phyloP scores from a whole-genome alignment of 2,113 vertebrate genomes.

The Eurypyga helias region DNA sequence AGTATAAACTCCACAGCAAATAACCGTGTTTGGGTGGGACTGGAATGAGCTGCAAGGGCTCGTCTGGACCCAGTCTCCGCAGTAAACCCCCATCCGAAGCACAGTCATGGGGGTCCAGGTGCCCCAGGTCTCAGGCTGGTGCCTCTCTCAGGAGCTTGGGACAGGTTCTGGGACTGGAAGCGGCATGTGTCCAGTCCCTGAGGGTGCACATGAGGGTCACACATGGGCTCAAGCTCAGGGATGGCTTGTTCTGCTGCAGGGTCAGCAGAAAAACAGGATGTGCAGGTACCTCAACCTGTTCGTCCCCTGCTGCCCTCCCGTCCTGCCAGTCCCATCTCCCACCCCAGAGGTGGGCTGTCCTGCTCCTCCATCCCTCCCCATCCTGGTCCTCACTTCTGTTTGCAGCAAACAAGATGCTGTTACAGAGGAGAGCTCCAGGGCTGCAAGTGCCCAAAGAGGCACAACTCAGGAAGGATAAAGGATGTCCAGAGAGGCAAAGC shows the following conservation, averaged over 20 bases:
- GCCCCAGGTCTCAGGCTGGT: not conserved
- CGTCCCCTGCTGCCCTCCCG: not conserved
- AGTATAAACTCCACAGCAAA: not conserved
- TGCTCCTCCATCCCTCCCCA: not conserved
- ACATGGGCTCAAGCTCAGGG: not conserved
- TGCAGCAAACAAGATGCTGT: not conserved
- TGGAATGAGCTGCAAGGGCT: not conserved
- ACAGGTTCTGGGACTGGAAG: accelerated
- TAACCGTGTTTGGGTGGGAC: not conserved
- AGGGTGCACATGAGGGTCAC: accelerated
- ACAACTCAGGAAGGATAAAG: not conserved
- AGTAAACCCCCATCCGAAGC: not conserved
- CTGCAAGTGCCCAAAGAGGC: accelerated
- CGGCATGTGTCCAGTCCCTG: not conserved
- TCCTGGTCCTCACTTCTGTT: not conserved
- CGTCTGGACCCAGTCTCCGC: not conserved
- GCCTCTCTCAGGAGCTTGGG: not conserved
- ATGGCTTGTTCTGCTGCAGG: not conserved
- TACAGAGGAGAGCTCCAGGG: not conserved
- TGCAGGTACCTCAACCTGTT: accelerated
- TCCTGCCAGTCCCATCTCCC: accelerated
- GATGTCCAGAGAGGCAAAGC: not conserved
- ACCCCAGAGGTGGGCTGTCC: not conserved
- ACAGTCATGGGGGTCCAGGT: not conserved
- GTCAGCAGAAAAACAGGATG: not conserved